Conservation (phyloP, 2,888 invertebrate species). For the Molorchus minor region DNA sequence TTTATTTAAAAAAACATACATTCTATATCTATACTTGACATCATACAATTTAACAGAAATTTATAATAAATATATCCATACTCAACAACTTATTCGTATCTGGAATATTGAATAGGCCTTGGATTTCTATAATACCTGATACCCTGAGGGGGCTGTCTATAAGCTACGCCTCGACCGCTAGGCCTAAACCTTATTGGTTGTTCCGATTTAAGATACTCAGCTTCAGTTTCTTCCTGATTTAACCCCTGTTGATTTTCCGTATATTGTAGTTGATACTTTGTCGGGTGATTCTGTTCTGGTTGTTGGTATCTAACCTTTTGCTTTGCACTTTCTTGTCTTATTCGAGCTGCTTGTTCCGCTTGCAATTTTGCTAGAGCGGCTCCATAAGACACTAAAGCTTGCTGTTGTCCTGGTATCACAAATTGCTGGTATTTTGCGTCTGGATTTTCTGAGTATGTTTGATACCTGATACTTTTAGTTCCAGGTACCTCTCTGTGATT, state of each 20-base stretch:
- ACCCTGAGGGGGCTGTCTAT: slow-evolving; percentile 6
- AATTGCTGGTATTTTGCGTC: slow-evolving; percentile 14
- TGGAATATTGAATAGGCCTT: slow-evolving; percentile 8
- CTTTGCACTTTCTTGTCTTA: background rate
- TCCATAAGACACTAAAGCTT: slow-evolving; percentile 6
- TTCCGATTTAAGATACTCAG: slow-evolving; percentile 3
- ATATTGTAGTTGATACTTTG: slow-evolving; percentile 6
- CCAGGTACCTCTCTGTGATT: slow-evolving; percentile 14
- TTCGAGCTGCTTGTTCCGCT: background rate
- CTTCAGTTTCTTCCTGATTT: background rate
- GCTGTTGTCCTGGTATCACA: background rate
- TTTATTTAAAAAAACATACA: no score
- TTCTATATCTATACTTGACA: no score
- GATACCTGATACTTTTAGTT: slow-evolving; percentile 5
- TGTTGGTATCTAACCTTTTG: slow-evolving; percentile 3
- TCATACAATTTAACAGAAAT: no score
- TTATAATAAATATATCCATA: no score
- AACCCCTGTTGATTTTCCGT: slow-evolving; percentile 4
- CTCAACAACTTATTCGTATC: background rate
- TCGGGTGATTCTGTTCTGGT: background rate
- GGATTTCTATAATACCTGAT: slow-evolving; percentile 20
- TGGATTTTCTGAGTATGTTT: background rate
- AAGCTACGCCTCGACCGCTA: background rate
- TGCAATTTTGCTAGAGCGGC: slow-evolving; percentile 18
- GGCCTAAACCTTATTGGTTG: background rate